Conservation (phyloP, 2,113 vertebrate species). For the Cebidichthys violaceus region DNA sequence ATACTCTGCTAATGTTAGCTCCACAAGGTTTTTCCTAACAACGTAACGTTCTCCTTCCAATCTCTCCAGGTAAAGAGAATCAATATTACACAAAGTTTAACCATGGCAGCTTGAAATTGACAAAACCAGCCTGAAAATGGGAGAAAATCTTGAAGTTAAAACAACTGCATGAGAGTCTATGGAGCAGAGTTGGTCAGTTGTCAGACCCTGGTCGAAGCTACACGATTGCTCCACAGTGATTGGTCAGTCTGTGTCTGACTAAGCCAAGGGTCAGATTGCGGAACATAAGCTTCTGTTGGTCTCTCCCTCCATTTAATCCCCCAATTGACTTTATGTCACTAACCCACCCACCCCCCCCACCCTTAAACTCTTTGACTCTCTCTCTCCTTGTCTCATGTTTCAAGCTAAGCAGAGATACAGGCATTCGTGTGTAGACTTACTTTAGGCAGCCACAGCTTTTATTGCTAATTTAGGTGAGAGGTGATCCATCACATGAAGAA, state of each 20-base stretch:
- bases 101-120: no score
- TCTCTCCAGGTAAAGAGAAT: no score
- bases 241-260: not conserved
- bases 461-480: slow-evolving; percentile 54
- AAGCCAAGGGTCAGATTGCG: not conserved
- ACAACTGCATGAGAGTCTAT: no score
- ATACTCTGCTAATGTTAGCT: no score
- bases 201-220: no score
- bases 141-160: no score
- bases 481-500: slow-evolving; percentile 50
- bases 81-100: no score
- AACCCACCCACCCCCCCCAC: no score
- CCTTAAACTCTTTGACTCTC: not conserved
- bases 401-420: slow-evolving; percentile 7
- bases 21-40: no score
- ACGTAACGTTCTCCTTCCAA: no score
- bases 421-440: not conserved
- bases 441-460: slow-evolving; percentile 30
- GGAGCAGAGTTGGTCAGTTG: not conserved
- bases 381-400: not conserved
- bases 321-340: not conserved
- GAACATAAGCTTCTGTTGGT: not conserved
- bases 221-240: not conserved
- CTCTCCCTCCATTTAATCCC: not conserved
- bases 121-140: no score